These are phyloP conservation scores for Pristionchus entomophagus DNA, from an alignment of 2,888 invertebrate genomes.

Conservation along the genomic window DNA sequence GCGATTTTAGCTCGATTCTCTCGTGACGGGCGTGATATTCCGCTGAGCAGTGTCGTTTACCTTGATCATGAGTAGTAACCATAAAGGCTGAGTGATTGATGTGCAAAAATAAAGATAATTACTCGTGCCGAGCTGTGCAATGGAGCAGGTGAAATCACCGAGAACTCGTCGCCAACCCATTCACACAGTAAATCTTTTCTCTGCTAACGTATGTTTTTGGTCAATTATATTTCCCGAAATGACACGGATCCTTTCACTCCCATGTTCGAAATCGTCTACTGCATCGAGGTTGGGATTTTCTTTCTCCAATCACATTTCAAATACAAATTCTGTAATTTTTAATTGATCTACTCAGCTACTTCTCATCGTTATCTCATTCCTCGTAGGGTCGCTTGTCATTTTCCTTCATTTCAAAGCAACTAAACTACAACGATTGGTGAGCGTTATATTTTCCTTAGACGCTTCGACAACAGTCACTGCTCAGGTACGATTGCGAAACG, in stretches of 20 bases:
- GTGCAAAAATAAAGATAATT: background rate
- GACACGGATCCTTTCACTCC: background rate
- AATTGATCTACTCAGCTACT: background rate
- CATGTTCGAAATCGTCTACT: background rate
- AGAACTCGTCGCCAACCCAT: background rate
- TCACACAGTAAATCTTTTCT: background rate
- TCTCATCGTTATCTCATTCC: background rate
- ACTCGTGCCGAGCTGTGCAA: background rate
- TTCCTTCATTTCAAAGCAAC: background rate
- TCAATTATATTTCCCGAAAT: background rate
- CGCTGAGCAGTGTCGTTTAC: background rate
- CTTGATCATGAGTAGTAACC: background rate
- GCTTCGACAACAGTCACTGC: background rate
- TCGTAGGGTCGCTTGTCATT: background rate
- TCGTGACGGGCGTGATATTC: too few species aligned
- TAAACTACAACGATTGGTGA: background rate
- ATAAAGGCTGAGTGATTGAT: background rate
- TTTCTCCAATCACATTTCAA: too few species aligned
- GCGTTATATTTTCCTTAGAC: background rate
- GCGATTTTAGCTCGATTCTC: too few species aligned
- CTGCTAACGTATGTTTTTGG: background rate
- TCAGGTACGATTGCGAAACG: background rate
- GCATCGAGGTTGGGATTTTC: background rate
- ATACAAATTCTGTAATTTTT: background rate
- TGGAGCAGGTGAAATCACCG: background rate